Percentiles rank a stretch among this genome's conserved stretches.
Evolutionary conservation across 2,113 vertebrate genomes (phyloP).

Genomic region (Hypomesus transpacificus): DNA sequence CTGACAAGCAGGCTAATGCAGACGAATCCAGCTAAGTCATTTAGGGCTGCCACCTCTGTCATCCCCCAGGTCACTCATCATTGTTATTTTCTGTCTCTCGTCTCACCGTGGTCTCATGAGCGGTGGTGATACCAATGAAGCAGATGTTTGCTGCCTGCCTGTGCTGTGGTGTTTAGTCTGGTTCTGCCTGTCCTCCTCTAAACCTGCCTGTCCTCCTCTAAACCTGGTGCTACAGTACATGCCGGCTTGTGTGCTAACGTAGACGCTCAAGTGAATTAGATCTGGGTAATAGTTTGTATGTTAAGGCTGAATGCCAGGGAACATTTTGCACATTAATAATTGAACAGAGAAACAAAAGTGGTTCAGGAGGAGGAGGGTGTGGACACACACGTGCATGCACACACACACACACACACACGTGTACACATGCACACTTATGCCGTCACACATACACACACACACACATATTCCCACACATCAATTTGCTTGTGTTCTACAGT

Average conservation of each 20-base stretch:
- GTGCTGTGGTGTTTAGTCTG: too few relatives aligned
- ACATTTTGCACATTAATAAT: background rate
- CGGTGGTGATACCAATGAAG: too few relatives aligned
- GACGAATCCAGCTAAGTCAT: constrained; percentile 13
- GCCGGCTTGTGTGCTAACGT: background rate
- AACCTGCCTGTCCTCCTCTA: background rate
- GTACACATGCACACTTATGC: background rate
- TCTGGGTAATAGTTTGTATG: background rate
- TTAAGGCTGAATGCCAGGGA: constrained; percentile 3
- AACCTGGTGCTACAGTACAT: background rate
- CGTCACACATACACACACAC: background rate
- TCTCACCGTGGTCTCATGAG: too few relatives aligned
- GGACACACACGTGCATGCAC: background rate
- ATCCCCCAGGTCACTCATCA: background rate
- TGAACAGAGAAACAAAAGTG: background rate
- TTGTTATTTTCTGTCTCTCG: background rate
- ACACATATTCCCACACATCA: too few relatives aligned
- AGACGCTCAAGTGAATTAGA: background rate
- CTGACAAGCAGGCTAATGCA: constrained; percentile 17
- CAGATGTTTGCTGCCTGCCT: too few relatives aligned
- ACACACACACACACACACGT: background rate
- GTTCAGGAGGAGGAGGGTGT: background rate
- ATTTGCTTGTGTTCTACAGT: too few relatives aligned
- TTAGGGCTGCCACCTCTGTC: background rate
- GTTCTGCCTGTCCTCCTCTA: background rate